A percentile compares a stretch with the other conserved stretches of the same genome.
Evolutionary conservation across 2,797 vertebrate species (phyloP).

Genomic region (Gallinago solitaria): DNA sequence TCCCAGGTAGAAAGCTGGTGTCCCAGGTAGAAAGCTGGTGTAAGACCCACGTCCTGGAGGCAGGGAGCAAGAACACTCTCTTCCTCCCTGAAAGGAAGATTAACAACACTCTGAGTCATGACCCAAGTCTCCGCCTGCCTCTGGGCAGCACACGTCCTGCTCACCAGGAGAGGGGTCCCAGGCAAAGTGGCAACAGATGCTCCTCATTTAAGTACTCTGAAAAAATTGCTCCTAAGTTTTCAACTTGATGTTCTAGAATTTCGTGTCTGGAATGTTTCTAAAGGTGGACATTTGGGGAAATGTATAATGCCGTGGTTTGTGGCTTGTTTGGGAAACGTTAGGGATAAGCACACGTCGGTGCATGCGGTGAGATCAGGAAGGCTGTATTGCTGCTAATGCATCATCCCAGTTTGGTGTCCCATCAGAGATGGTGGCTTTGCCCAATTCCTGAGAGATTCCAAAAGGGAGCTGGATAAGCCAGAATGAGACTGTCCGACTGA

Average conservation of each 20-base stretch:
- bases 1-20: too few relatives aligned
- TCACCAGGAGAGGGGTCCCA: neutral
- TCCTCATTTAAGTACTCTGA: neutral
- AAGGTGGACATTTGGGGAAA: neutral
- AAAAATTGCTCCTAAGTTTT: neutral
- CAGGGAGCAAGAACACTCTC: slow-evolving; percentile 40
- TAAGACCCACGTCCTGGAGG: slow-evolving; percentile 5
- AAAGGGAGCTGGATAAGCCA: neutral
- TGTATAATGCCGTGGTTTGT: accelerated
- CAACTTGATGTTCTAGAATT: neutral
- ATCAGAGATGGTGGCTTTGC: neutral
- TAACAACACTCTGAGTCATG: slow-evolving; percentile 7
- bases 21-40: neutral
- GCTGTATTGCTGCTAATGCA: neutral
- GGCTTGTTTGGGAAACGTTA: neutral
- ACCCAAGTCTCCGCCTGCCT: neutral
- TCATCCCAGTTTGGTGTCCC: accelerated
- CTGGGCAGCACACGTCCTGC: neutral
- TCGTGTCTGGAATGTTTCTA: neutral
- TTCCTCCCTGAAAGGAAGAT: slow-evolving; percentile 2
- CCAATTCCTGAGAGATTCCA: neutral
- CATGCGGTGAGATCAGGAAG: neutral
- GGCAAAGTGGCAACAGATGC: neutral
- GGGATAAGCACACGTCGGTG: neutral
- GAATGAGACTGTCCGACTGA: neutral